Evolutionary conservation across 1,140 invertebrate genomes (phyloP).

Genomic region (Plectrocnemia conspersa): DNA sequence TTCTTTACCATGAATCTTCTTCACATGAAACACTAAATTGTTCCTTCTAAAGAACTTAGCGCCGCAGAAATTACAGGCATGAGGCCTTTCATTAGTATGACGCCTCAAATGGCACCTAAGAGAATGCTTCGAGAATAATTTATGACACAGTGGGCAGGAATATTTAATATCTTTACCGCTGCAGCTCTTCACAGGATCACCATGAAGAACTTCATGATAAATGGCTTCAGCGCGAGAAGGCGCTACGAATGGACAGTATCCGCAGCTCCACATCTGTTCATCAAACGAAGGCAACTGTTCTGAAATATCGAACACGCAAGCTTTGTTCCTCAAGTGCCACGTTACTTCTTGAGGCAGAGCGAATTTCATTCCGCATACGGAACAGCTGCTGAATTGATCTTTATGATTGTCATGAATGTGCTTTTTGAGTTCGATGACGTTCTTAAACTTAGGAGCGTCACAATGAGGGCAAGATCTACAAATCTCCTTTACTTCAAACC

Average conservation of each 20-base stretch:
- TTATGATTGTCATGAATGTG: constrained; percentile 64
- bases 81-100: constrained; percentile 77
- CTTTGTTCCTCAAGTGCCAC: constrained; percentile 58
- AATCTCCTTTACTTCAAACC: constrained; percentile 41
- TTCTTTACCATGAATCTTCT: constrained; percentile 43
- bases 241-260: constrained; percentile 45
- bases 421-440: constrained; percentile 57
- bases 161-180: constrained; percentile 50
- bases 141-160: constrained; percentile 62
- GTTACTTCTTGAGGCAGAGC: constrained; percentile 67
- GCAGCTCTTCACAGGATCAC: constrained; percentile 42
- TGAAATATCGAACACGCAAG: constrained; percentile 46
- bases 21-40: constrained; percentile 55
- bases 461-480: constrained; percentile 60
- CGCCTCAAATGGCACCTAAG: constrained; percentile 64
- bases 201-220: constrained; percentile 62
- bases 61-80: constrained; percentile 56
- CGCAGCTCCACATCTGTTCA: constrained; percentile 47
- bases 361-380: constrained; percentile 63
- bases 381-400: constrained; percentile 56
- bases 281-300: constrained; percentile 22
- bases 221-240: constrained; percentile 57
- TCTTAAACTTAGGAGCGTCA: constrained; percentile 47
- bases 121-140: constrained; percentile 63
- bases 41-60: constrained; percentile 62